Conservation (phyloP, 1,140 invertebrate genomes). For the Mizuhopecten yessoensis region DNA sequence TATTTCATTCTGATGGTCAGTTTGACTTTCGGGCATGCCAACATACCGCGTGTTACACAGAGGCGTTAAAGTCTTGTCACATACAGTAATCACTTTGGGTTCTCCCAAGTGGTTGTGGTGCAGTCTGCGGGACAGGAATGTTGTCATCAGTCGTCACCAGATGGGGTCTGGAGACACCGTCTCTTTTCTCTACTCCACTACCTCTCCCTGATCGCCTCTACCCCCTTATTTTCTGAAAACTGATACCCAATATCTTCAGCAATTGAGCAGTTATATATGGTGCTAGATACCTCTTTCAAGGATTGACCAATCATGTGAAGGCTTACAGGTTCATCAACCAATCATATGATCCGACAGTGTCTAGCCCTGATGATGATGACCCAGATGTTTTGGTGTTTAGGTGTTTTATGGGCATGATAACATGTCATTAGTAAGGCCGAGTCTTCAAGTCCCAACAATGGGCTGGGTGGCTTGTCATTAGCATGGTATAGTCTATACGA, state of each 20-base stretch:
- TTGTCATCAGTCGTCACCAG: slow-evolving; percentile 22
- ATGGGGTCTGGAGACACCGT: neutral
- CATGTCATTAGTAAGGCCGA: slow-evolving; percentile 37
- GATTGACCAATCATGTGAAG: neutral
- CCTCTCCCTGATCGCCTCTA: neutral
- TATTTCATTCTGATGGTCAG: too few species aligned
- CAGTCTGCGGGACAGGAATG: neutral
- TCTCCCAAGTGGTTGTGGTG: neutral
- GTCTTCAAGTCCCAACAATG: neutral
- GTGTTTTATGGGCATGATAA: slow-evolving; percentile 26
- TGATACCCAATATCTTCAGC: slow-evolving; percentile 1
- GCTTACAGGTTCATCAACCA: neutral
- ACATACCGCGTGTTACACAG: too few species aligned
- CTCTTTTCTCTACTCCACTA: neutral
- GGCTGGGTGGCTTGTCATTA: neutral
- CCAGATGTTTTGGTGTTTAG: slow-evolving; percentile 17
- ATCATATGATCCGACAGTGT: neutral
- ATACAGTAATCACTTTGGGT: too few species aligned
- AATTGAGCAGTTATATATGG: slow-evolving; percentile 26
- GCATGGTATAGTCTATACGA: neutral
- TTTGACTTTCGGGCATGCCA: too few species aligned
- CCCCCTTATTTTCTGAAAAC: neutral
- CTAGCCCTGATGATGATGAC: slow-evolving; percentile 31
- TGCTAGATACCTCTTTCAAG: neutral
- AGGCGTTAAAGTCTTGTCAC: too few species aligned